A percentile compares a stretch with the other conserved stretches of the same genome.
phyloP scores from a whole-genome alignment of 2,113 vertebrate genomes.

The Crotalus helleri region DNA sequence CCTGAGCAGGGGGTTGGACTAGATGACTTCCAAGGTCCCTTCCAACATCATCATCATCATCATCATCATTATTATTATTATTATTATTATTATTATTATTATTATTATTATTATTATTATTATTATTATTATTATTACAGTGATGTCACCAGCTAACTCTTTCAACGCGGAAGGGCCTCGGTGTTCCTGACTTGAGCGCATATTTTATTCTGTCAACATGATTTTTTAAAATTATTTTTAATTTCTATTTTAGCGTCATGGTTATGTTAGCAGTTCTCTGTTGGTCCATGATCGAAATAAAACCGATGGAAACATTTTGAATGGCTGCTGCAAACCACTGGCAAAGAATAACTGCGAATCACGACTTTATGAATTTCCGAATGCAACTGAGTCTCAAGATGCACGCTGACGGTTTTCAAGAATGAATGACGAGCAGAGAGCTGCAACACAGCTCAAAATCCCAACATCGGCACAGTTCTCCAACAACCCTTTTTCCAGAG shows the following conservation, averaged over 20 bases:
- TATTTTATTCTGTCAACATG: too few relatives aligned
- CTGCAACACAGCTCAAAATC: background rate
- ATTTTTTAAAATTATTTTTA: too few relatives aligned
- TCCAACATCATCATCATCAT: too few relatives aligned
- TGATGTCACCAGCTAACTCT: too few relatives aligned
- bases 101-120: too few relatives aligned
- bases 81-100: too few relatives aligned
- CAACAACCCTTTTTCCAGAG: background rate
- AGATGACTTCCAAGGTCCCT: too few relatives aligned
- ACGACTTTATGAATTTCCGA: background rate
- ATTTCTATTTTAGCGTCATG: background rate
- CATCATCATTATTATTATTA: too few relatives aligned
- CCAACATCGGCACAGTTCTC: background rate
- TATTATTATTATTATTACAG: too few relatives aligned
- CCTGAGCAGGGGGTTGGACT: too few relatives aligned
- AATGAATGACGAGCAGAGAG: background rate
- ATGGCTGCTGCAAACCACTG: background rate
- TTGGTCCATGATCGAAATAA: background rate
- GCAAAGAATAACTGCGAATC: background rate
- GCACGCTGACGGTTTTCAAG: background rate
- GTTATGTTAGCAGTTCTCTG: background rate
- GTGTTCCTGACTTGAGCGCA: too few relatives aligned
- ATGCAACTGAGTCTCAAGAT: background rate
- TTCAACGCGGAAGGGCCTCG: too few relatives aligned
- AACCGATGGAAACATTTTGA: background rate